Evolutionary conservation across 2,797 vertebrate genomes (phyloP), one percentile per base, ranked within the genome.

Genomic region (Aselliscus stoliczkanus): DNA sequence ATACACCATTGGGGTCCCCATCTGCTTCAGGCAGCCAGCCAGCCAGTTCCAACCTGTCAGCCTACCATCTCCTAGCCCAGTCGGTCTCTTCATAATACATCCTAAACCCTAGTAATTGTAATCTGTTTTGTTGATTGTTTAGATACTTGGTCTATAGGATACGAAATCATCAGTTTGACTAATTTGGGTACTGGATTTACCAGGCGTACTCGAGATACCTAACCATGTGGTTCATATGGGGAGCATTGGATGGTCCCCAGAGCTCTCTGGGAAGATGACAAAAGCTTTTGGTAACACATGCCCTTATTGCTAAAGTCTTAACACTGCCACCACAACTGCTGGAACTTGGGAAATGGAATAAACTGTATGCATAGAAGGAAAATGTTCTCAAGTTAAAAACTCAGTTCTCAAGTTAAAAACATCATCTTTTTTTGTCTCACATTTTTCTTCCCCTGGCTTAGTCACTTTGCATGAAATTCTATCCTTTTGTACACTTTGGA

Each of bases 21-120:
- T 98, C 96, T 98, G 97, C 70, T 91, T 88, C 76, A n/a, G 64
- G 72, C 80, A 86, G 65, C n/a, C 65, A 92, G 90, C 96, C 96
- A 97, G 73, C n/a, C 82, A 84, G 54, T 72, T 80, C 82, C 85
- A 95, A 86, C 88, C 82, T 96, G 79, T 95, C 85, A 93, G 64
- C 56, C 18, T 84, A 95, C 56, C 82, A 85, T 73, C 73, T 95
- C 37, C 39, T 82, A 76, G 62, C 85, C 44, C 82, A 86, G 88
- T 47, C 37, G 47, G 69, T 83, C 72, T 70, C 58, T 95, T 92
- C 69, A 83, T 75, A 95, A 86, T 88, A 75, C 54, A 91, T 83
- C 42, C 34, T 47, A 75, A 96, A 93, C 42, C 52, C 73, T 37
- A 80, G 94, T 80, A 85, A 96, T 94, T 95, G 94, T 90, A 88